Evolutionary conservation across 2,797 vertebrate species (phyloP).

Genomic region (Distichodus sexfasciatus): DNA sequence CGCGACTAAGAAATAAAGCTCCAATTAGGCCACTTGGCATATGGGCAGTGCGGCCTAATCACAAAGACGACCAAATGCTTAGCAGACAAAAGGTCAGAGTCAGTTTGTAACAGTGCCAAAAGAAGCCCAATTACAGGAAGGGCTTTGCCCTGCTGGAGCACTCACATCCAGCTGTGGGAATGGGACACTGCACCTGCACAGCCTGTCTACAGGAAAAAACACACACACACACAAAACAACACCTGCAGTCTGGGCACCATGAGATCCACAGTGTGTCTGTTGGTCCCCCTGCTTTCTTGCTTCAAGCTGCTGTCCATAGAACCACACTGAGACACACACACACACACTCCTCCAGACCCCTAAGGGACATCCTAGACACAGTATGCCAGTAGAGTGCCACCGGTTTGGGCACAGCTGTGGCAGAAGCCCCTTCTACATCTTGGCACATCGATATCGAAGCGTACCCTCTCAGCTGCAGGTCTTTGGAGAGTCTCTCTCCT

Average conservation of each 20-base stretch:
- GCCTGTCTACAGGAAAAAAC: constrained; percentile 22
- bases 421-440: constrained; percentile 43
- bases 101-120: constrained; percentile 62
- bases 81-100: constrained; percentile 63
- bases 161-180: constrained; percentile 55
- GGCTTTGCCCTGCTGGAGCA: constrained; percentile 54
- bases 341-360: constrained; percentile 24
- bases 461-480: constrained; percentile 43
- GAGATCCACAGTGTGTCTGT: constrained; percentile 56
- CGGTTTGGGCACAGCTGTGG: constrained; percentile 41
- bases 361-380: constrained; percentile 45
- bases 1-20: constrained; percentile 40
- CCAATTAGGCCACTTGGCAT: constrained; percentile 75
- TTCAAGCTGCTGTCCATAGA: constrained; percentile 28
- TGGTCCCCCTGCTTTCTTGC: constrained; percentile 49
- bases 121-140: constrained; percentile 64
- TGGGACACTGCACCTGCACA: constrained; percentile 46
- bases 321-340: constrained; percentile 34
- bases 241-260: constrained; percentile 63
- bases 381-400: constrained; percentile 49
- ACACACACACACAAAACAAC: constrained; percentile 37
- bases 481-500: constrained; percentile 38
- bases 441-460: constrained; percentile 32
- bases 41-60: constrained; percentile 69
- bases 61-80: constrained; percentile 71